phyloP scores from a whole-genome alignment of 2,888 invertebrate species.

The Dexiosoma caninum region DNA sequence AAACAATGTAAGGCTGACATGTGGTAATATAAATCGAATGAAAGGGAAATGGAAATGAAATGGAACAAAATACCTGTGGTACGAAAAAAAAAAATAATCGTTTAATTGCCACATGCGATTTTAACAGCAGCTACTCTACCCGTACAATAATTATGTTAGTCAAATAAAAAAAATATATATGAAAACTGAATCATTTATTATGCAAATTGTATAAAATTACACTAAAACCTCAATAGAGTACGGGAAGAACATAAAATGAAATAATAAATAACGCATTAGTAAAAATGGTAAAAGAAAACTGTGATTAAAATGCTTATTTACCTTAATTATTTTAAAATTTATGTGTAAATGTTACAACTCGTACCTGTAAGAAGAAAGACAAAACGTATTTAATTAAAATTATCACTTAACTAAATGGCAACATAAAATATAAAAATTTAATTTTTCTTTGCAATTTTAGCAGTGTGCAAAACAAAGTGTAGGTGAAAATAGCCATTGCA shows the following conservation, averaged over 20 bases:
- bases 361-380: conserved; percentile 40
- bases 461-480: conserved; percentile 3
- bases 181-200: no score
- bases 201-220: neutral
- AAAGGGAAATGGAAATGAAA: conserved; percentile 28
- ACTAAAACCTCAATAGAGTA: neutral
- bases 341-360: neutral
- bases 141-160: neutral
- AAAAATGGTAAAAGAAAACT: neutral
- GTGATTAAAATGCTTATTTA: conserved; percentile 15
- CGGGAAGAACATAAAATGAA: neutral
- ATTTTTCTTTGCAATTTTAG: neutral
- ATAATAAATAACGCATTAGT: neutral
- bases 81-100: conserved; percentile 16
- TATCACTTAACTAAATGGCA: neutral
- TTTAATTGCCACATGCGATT: conserved; percentile 7
- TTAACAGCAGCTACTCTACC: neutral
- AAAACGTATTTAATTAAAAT: neutral
- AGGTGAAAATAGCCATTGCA: conserved; percentile 30
- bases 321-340: conserved; percentile 26
- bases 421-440: neutral
- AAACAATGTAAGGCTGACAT: neutral
- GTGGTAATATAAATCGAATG: conserved; percentile 17
- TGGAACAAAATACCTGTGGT: conserved; percentile 1
- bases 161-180: neutral